Evolutionary conservation across 2,797 vertebrate species (phyloP), one percentile per base, ranked within the genome.

Genomic region (Enteromius afrohamiltoni): DNA sequence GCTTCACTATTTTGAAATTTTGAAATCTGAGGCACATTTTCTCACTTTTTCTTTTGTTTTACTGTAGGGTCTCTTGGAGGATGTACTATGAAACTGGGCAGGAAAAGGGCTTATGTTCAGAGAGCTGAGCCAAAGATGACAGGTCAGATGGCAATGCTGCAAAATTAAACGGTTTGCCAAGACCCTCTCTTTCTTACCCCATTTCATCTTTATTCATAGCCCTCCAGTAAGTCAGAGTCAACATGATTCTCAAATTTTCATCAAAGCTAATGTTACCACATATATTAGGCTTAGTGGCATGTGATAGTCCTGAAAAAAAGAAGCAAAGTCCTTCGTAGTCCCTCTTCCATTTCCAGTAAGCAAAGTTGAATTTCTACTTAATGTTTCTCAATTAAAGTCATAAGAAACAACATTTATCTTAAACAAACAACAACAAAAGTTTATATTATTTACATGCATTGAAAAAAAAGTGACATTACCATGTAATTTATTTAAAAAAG

Each of bases 101-200:
- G 13, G 26, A 21, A 37, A 51, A 74, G 29, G 31, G 69, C 75
- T 71, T 77, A 67, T 79, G 58, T 73, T 78, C 60, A 74, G 6
- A 47, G 70, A 74, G 58, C 80, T 51, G 80, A 82, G 69, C 42
- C 80, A 51, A 51, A 74, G 80, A 51, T 74, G 80, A 82, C 80
- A 82, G n/a, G n/a, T n/a, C 80, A 74, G 14, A 82, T 82, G 11
- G 69, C 55, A 1, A 82, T 82, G 58, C 31, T 13, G 69, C 42
- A 37, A 60, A 51, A 34, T 49, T 14, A 49, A 49, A 6, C 5
- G 1, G 7, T 74, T 81, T 81, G 29, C 69, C 79, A 81, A 73
- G 58, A 58, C n/a, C 42, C 17, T 74, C 16, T 65, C 26, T 73
- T 64, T 81, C 42, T 73, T 55, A 73, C 19, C 14, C 29, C 13